phyloP scores from a whole-genome alignment of 2,797 vertebrate species.

The Aplochiton taeniatus region DNA sequence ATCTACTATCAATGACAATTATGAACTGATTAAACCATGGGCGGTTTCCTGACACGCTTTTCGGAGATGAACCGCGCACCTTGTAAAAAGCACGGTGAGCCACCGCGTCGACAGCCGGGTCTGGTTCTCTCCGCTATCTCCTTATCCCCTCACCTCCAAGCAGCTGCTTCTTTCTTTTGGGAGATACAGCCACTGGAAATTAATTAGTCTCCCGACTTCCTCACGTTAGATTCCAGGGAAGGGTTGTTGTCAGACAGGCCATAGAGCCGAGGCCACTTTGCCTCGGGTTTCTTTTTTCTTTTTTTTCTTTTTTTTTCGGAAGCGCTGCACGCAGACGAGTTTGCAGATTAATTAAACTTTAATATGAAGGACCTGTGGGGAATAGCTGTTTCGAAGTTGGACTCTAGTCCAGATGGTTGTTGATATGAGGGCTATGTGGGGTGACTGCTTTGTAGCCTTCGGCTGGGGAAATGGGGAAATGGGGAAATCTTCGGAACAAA shows the following conservation, averaged over 20 bases:
- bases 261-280: slow-evolving; percentile 43
- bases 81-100: slow-evolving; percentile 8
- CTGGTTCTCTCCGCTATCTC: slow-evolving; percentile 40
- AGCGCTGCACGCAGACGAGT: slow-evolving; percentile 39
- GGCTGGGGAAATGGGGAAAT: slow-evolving; percentile 11
- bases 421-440: slow-evolving; percentile 48
- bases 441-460: slow-evolving; percentile 38
- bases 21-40: too few species aligned
- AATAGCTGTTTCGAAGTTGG: slow-evolving; percentile 31
- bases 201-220: slow-evolving; percentile 51
- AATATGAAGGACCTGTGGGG: slow-evolving; percentile 55
- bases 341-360: slow-evolving; percentile 64
- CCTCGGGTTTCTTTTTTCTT: background rate
- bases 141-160: slow-evolving; percentile 18
- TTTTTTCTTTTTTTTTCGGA: slow-evolving; percentile 12
- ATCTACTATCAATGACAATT: slow-evolving; percentile 5
- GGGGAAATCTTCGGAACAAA: slow-evolving; percentile 24
- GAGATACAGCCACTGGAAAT: slow-evolving; percentile 39
- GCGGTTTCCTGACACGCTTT: too few species aligned
- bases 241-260: slow-evolving; percentile 50
- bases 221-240: slow-evolving; percentile 42
- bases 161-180: slow-evolving; percentile 16
- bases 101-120: slow-evolving; percentile 14
- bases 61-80: slow-evolving; percentile 5
- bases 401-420: slow-evolving; percentile 59